phyloP scores from a whole-genome alignment of 2,797 vertebrate genomes.

The Notamacropus eugenii region DNA sequence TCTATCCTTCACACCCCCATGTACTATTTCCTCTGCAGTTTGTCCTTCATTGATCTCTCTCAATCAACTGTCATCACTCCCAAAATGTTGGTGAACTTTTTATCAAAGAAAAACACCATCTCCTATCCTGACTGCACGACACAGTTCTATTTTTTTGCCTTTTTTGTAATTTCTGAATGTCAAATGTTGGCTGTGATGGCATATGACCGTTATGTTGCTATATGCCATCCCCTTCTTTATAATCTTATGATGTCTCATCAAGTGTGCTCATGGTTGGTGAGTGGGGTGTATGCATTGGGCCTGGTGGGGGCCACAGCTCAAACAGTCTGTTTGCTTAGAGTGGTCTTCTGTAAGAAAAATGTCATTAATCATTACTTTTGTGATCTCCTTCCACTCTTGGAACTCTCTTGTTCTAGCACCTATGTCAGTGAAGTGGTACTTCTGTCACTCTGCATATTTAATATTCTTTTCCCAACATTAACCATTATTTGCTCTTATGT shows the following conservation, averaged over 20 bases:
- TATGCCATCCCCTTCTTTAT: not conserved
- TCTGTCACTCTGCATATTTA: not conserved
- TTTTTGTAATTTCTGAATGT: not conserved
- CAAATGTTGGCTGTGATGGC: not conserved
- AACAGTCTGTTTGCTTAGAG: not conserved
- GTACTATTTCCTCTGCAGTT: not conserved
- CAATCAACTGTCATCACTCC: not conserved
- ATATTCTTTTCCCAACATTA: not conserved
- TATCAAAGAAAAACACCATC: not conserved
- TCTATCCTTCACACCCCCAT: not conserved
- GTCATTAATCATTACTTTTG: not conserved
- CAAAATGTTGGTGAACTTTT: not conserved
- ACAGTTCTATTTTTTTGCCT: not conserved
- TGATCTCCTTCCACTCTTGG: not conserved
- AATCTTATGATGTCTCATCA: not conserved
- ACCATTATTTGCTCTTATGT: constrained; percentile 58
- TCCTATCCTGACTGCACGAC: not conserved
- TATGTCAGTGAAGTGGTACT: not conserved
- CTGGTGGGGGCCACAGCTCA: not conserved
- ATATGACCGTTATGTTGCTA: not conserved
- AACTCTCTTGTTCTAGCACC: not conserved
- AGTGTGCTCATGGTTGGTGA: not conserved
- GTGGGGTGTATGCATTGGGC: not conserved
- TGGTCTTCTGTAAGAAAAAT: not conserved
- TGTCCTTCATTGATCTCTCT: constrained; percentile 16